These are phyloP conservation scores for Argyrosomus japonicus DNA, from an alignment of 2,113 vertebrate genomes.

Conservation along the genomic window DNA sequence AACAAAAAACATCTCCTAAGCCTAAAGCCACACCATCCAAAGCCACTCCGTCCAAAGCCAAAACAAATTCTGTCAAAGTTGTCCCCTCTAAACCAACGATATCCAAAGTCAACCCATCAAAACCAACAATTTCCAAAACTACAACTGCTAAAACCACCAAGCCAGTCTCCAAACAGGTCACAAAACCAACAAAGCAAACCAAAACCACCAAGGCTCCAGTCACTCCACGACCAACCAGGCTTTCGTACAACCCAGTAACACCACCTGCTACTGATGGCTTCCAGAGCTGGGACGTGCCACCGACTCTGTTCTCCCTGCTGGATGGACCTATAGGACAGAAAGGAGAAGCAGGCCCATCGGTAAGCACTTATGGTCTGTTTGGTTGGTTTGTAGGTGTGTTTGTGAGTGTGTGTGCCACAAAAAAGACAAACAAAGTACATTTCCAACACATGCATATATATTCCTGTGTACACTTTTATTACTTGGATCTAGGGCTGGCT, in stretches of 20 bases:
- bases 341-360: slow-evolving; percentile 89
- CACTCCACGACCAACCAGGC: slow-evolving; percentile 73
- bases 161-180: slow-evolving; percentile 58
- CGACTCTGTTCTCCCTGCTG: slow-evolving; percentile 86
- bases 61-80: slow-evolving; percentile 62
- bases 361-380: slow-evolving; percentile 77
- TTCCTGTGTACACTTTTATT: not conserved
- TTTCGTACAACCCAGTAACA: slow-evolving; percentile 75
- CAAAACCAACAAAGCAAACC: slow-evolving; percentile 65
- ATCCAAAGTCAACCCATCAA: slow-evolving; percentile 67
- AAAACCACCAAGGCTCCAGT: slow-evolving; percentile 66
- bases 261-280: slow-evolving; percentile 84
- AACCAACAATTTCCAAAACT: slow-evolving; percentile 68
- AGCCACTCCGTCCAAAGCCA: slow-evolving; percentile 69
- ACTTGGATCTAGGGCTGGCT: not conserved
- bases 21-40: slow-evolving; percentile 71
- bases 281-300: slow-evolving; percentile 85
- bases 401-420: not conserved
- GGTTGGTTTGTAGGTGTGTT: not conserved
- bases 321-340: slow-evolving; percentile 88
- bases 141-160: slow-evolving; percentile 61
- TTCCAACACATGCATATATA: not conserved
- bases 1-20: slow-evolving; percentile 67
- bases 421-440: slow-evolving; percentile 5
- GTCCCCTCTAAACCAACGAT: slow-evolving; percentile 63